A percentile compares a stretch with the other conserved stretches of the same genome.
These are phyloP conservation scores for Synanceia verrucosa DNA, from an alignment of 2,797 vertebrate species.

Conservation along the genomic window DNA sequence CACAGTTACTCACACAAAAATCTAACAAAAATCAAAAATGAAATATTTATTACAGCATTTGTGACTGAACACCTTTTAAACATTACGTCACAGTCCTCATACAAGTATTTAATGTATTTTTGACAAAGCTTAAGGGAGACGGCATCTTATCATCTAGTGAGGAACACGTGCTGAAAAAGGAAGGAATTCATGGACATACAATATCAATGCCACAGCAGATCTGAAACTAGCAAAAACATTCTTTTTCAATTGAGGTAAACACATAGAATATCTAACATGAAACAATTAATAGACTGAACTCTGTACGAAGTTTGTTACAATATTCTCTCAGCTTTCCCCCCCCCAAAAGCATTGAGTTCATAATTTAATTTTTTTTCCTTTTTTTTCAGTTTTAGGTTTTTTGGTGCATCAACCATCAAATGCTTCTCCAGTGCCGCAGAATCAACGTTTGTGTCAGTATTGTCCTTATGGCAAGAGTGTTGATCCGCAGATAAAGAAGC, in stretches of 20 bases:
- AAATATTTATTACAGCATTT: constrained; percentile 99
- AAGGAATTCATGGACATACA: constrained; percentile 99
- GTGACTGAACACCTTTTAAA: constrained; percentile 99
- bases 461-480: constrained; percentile 86
- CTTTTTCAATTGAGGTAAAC: constrained; percentile 99
- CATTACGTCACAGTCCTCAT: constrained; percentile 99
- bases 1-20: constrained; percentile 89
- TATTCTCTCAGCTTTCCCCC: constrained; percentile 92
- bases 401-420: constrained; percentile 93
- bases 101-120: constrained; percentile 99
- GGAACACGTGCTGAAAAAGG: constrained; percentile 99
- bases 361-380: constrained; percentile 89
- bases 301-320: constrained; percentile 99
- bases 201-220: constrained; percentile 99
- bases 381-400: constrained; percentile 82
- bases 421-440: constrained; percentile 90
- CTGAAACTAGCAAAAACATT: constrained; percentile 99
- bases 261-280: constrained; percentile 99
- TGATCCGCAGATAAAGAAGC: constrained; percentile 90
- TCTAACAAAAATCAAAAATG: constrained; percentile 99
- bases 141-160: constrained; percentile 99
- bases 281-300: constrained; percentile 99
- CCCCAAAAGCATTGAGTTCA: constrained; percentile 95
- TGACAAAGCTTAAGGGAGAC: constrained; percentile 99
- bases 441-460: constrained; percentile 86